Percentiles rank a stretch among this genome's conserved stretches.
These are phyloP conservation scores for Meriones psammophilus DNA, from an alignment of 2,797 vertebrate genomes.

Conservation along the genomic window DNA sequence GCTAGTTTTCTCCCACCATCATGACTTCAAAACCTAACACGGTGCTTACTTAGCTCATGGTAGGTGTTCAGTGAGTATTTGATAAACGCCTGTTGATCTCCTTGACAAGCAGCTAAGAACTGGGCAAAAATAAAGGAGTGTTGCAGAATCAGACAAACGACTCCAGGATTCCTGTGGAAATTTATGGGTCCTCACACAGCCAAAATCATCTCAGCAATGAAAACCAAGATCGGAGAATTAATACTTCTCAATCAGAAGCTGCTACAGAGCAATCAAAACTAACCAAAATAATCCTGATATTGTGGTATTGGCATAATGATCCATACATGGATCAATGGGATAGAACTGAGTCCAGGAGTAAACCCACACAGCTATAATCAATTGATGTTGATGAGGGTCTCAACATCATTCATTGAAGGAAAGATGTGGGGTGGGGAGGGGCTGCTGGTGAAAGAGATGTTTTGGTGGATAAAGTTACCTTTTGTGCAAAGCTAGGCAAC, in stretches of 20 bases:
- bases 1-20: conserved; percentile 7
- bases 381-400: not conserved
- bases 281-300: conserved; percentile 43
- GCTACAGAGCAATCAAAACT: conserved; percentile 31
- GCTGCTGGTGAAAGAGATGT: not conserved
- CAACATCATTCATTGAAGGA: conserved; percentile 15
- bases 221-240: conserved; percentile 48
- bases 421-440: not conserved
- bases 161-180: conserved; percentile 49
- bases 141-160: conserved; percentile 45
- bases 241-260: conserved; percentile 55
- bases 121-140: conserved; percentile 48
- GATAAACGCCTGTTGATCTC: conserved; percentile 3
- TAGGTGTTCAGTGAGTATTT: conserved; percentile 53
- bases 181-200: not conserved
- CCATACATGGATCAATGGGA: conserved; percentile 37
- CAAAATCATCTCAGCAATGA: conserved; percentile 61
- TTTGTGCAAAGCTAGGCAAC: not conserved
- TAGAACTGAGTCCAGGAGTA: conserved; percentile 60
- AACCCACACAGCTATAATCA: conserved; percentile 19
- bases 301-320: conserved; percentile 5
- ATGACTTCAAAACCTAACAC: conserved; percentile 22
- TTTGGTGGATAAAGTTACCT: not conserved
- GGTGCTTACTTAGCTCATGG: not conserved
- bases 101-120: conserved; percentile 53